phyloP scores from a whole-genome alignment of 2,113 vertebrate species.

The Epinephelus lanceolatus region DNA sequence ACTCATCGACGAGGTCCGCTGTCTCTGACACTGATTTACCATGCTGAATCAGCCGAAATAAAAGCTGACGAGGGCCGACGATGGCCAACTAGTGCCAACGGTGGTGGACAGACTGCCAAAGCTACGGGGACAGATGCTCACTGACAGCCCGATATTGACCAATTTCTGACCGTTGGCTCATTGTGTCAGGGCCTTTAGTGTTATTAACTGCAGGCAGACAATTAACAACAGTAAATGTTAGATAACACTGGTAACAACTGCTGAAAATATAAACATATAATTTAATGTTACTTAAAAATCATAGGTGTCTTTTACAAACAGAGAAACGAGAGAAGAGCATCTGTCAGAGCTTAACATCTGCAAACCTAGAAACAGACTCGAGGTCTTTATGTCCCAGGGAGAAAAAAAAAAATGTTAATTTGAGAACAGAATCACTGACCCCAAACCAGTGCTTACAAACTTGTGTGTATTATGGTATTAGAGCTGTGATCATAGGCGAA shows the following conservation, averaged over 20 bases:
- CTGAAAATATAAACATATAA: background rate
- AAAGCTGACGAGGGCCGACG: too few species aligned
- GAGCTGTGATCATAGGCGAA: slow-evolving; percentile 44
- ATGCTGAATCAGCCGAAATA: too few species aligned
- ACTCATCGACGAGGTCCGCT: too few species aligned
- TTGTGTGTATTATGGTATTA: slow-evolving; percentile 46
- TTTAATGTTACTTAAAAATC: too few species aligned
- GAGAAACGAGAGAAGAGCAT: background rate
- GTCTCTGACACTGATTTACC: too few species aligned
- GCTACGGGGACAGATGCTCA: too few species aligned
- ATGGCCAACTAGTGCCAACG: too few species aligned
- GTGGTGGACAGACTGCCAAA: too few species aligned
- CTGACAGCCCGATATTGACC: too few species aligned
- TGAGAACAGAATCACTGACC: slow-evolving; percentile 28
- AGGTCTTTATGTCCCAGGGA: background rate
- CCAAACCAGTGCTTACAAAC: slow-evolving; percentile 25
- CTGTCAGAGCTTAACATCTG: background rate
- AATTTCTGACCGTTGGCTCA: too few species aligned
- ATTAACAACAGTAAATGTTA: background rate
- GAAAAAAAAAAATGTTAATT: background rate
- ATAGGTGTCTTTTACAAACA: background rate
- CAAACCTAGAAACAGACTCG: background rate
- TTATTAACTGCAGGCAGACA: background rate
- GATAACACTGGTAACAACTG: background rate
- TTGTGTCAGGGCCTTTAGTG: background rate